Evolutionary conservation across 2,888 invertebrate species (phyloP), one percentile per base, ranked within the genome.

Genomic region (Lasioglossum oenotherae): DNA sequence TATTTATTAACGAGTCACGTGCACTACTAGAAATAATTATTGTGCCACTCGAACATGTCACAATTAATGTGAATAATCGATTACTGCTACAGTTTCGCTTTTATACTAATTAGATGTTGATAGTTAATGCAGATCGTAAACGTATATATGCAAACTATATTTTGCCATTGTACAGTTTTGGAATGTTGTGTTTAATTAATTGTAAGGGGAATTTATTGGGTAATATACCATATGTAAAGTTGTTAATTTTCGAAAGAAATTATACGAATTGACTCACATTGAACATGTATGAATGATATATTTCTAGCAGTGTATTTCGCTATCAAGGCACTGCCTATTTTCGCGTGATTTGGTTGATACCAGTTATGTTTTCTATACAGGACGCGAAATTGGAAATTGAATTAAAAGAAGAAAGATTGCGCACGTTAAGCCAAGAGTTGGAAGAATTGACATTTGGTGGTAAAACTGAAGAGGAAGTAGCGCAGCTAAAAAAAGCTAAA

Each of bases 341-440:
- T 23, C 2, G 2, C 23, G 8, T 23, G 23, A 23, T 53, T 53
- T 53, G 2, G 8, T 53, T 71, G 0, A 12, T n/a, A 14, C 53
- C n/a, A 5, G 2, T 38, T 31, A 35, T 23, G 60, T 64, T 60
- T 44, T 10, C 0, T 19, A 14, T 14, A 38, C 94, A 98, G 98
- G 98, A 98, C 95, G 96, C 98, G 92, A 97, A 97, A 93, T 95
- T 98, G 93, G 99, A 99, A 95, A 96, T 98, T 90, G 99, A 99
- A 95, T 96, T 98, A 93, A 98, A 98, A 95, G 98, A 98, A 92
- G 98, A 99, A 95, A 98, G 98, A 93, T 96, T 98, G 84, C 96
- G 97, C 77, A 96, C 97, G 16, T 96, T 99, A 79, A 97, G 97
- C 86, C 96, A 97, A 78, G 99, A 99, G 95, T 95, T 99, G 83